These are phyloP conservation scores for Cricetomys ansorgei DNA, from an alignment of 2,113 vertebrate genomes.

Conservation along the genomic window DNA sequence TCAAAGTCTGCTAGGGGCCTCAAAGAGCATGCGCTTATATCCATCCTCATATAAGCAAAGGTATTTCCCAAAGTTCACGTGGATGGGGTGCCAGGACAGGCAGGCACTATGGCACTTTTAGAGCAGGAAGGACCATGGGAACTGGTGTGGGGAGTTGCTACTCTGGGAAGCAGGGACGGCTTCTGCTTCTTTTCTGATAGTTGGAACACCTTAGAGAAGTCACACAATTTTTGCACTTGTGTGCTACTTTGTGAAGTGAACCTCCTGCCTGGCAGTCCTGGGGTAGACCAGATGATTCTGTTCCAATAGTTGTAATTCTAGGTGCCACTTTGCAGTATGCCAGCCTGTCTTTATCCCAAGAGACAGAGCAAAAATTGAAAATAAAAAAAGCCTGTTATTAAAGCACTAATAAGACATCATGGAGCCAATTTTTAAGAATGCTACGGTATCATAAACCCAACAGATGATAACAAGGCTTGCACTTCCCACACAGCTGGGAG, in stretches of 20 bases:
- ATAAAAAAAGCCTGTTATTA: slow-evolving; percentile 19
- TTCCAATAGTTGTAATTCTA: not conserved
- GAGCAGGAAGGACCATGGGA: not conserved
- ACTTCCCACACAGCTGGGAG: not conserved
- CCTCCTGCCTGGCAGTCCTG: not conserved
- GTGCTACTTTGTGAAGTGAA: not conserved
- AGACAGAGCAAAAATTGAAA: slow-evolving; percentile 5
- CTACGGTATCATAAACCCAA: not conserved
- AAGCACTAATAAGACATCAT: slow-evolving; percentile 43
- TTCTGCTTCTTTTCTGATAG: not conserved
- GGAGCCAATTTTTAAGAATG: slow-evolving; percentile 36
- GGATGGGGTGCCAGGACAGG: not conserved
- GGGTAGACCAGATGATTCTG: not conserved
- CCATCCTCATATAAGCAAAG: not conserved
- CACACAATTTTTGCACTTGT: not conserved
- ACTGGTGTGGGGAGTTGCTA: accelerated
- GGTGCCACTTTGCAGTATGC: not conserved
- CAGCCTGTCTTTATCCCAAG: not conserved
- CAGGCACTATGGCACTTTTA: not conserved
- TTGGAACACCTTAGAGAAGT: not conserved
- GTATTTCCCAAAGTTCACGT: not conserved
- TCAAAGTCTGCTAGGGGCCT: not conserved
- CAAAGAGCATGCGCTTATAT: not conserved
- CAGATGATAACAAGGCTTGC: not conserved
- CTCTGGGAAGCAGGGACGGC: not conserved